Percentiles rank a stretch among this genome's conserved stretches.
Conservation (phyloP, 2,113 vertebrate genomes). For the Cavia aperea region DNA sequence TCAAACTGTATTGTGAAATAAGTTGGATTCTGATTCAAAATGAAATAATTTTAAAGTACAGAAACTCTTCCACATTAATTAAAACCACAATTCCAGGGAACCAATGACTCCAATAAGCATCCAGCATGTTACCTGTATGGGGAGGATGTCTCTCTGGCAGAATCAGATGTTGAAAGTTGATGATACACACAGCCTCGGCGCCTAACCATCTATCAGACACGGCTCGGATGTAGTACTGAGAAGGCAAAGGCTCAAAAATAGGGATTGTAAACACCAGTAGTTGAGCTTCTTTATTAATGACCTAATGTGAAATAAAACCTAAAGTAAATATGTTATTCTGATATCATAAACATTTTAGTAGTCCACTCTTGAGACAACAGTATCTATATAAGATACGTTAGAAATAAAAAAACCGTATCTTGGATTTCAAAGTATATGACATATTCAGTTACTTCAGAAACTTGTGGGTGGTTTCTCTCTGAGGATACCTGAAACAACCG, state of each 20-base stretch:
- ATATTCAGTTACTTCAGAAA: constrained; percentile 24
- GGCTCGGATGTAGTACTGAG: constrained; percentile 95
- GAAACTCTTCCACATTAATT: background rate
- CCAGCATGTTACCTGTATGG: constrained; percentile 86
- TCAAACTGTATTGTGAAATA: background rate
- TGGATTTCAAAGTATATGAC: background rate
- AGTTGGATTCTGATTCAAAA: constrained; percentile 20
- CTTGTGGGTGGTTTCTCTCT: background rate
- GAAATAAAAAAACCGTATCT: constrained; percentile 1
- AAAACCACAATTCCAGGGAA: constrained; percentile 16
- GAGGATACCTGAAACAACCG: background rate
- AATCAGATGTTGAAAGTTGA: constrained; percentile 98
- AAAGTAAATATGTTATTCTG: constrained; percentile 52
- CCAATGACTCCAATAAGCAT: constrained; percentile 32
- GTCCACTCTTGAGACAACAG: background rate
- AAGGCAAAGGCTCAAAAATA: constrained; percentile 96
- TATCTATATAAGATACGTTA: background rate
- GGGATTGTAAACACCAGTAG: constrained; percentile 96
- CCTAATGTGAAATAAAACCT: constrained; percentile 76
- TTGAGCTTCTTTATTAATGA: constrained; percentile 87
- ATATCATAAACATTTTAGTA: background rate
- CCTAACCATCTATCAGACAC: constrained; percentile 97
- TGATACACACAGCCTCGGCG: constrained; percentile 93
- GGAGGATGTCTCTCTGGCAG: constrained; percentile 96
- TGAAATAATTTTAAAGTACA: constrained; percentile 19